Conservation (phyloP, 2,113 vertebrate species). For the Gallinago media region DNA sequence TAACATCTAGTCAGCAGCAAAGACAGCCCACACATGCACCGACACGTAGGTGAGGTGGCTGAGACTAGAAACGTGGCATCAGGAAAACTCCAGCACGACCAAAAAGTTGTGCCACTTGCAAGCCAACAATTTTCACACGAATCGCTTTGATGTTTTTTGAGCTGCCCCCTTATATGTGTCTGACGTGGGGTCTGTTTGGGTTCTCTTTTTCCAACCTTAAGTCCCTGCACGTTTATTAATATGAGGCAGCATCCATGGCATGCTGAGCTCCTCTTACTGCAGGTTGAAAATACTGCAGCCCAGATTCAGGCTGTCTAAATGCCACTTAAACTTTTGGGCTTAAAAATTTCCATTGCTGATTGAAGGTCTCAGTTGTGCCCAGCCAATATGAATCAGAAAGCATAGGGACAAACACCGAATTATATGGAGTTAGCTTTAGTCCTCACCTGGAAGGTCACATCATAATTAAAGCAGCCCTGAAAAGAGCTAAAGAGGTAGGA, state of each 20-base stretch:
- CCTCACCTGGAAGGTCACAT: neutral
- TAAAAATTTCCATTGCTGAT: neutral
- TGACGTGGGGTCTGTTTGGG: neutral
- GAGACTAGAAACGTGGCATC: neutral
- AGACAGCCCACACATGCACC: neutral
- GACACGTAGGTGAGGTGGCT: neutral
- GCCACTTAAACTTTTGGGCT: neutral
- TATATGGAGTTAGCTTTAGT: neutral
- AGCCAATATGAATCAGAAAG: neutral
- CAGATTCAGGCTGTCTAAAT: neutral
- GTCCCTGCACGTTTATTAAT: neutral
- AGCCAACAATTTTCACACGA: neutral
- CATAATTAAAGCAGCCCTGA: neutral
- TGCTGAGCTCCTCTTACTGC: neutral
- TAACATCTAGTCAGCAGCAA: neutral
- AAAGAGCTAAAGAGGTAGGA: neutral
- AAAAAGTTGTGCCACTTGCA: neutral
- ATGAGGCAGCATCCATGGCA: neutral
- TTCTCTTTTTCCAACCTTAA: neutral
- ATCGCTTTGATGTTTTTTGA: neutral
- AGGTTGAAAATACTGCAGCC: neutral
- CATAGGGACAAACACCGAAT: neutral
- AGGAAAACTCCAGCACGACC: neutral
- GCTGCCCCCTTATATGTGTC: neutral
- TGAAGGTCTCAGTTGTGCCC: neutral